Conservation (phyloP, 2,797 vertebrate genomes). For the Crax fasciolata region DNA sequence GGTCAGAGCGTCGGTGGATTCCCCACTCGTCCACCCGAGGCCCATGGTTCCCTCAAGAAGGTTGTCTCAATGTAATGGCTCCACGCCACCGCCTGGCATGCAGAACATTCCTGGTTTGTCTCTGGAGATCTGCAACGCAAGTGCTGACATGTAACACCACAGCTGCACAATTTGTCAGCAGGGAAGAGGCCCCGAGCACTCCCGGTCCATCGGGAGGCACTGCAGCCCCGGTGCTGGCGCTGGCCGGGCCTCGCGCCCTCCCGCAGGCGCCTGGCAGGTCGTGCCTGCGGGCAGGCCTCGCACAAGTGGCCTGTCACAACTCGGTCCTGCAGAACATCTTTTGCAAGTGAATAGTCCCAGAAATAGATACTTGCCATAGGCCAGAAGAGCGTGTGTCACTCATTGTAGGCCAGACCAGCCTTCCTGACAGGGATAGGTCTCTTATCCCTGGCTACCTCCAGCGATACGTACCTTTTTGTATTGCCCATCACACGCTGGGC, state of each 20-base stretch:
- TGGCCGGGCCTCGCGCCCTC: rapidly evolving
- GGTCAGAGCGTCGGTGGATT: background rate
- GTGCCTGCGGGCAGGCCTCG: rapidly evolving
- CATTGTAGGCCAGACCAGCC: background rate
- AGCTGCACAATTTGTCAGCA: conserved; percentile 72
- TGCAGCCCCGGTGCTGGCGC: background rate
- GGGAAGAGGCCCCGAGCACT: conserved; percentile 20
- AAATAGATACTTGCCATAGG: background rate
- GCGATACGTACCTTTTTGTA: background rate
- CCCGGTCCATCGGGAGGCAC: conserved; percentile 17
- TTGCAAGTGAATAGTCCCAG: background rate
- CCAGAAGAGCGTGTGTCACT: background rate
- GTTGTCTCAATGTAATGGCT: conserved; percentile 62
- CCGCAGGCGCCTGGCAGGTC: background rate
- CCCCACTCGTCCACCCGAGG: background rate
- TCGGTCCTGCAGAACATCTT: background rate
- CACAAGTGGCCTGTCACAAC: background rate
- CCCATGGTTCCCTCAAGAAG: conserved; percentile 32
- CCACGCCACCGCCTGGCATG: conserved; percentile 58
- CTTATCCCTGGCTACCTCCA: background rate
- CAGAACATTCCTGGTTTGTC: conserved; percentile 74
- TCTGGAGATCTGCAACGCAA: conserved; percentile 65
- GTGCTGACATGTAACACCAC: conserved; percentile 77
- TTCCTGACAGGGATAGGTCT: background rate
- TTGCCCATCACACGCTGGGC: background rate